Evolutionary conservation across 2,113 vertebrate genomes (phyloP), one percentile per base, ranked within the genome.

Genomic region (Mirza zaza): DNA sequence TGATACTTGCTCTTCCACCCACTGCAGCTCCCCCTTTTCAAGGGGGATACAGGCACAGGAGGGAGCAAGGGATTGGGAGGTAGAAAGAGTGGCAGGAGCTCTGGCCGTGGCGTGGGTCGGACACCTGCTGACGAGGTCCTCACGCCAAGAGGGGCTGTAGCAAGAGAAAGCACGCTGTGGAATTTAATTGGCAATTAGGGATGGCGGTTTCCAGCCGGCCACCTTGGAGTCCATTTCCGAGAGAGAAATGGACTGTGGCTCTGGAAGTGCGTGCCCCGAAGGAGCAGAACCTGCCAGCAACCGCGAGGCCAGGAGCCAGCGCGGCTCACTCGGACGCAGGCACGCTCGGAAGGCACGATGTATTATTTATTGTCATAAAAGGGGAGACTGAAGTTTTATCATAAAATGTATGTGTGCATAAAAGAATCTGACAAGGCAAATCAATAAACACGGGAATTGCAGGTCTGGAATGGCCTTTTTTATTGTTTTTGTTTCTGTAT

Each of bases 371-470:
- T 39, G 79, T 82, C 93, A 73, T 95, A 82, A 98, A 95, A 97
- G 82, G 34, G 48, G 84, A 96, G 95, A 39, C 91, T 91, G 94
- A 88, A 75, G 95, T 95, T 97, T 97, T 97, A 97, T 98, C 97
- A 81, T 97, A 97, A 98, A 98, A 95, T 39, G 34, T 36, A 76
- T 95, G 97, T 98, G 97, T 98, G 96, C 98, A 96, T 98, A 94
- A 97, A 96, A 96, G 97, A 96, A 81, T 70, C 94, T 89, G 96
- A 96, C 93, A 96, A 97, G 95, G 93, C 68, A 95, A 97, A 98
- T 98, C 98, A 97, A 98, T 98, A 98, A 97, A 98, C 83, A 97
- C 97, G 96, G 93, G 57, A 92, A 97, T 96, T 96, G 96, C 97
- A 98, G 95, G 97, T 97, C 97, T 96, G 48, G 48, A 87, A 82